phyloP scores from a whole-genome alignment of 2,797 vertebrate genomes.

The Hybognathus amarus region DNA sequence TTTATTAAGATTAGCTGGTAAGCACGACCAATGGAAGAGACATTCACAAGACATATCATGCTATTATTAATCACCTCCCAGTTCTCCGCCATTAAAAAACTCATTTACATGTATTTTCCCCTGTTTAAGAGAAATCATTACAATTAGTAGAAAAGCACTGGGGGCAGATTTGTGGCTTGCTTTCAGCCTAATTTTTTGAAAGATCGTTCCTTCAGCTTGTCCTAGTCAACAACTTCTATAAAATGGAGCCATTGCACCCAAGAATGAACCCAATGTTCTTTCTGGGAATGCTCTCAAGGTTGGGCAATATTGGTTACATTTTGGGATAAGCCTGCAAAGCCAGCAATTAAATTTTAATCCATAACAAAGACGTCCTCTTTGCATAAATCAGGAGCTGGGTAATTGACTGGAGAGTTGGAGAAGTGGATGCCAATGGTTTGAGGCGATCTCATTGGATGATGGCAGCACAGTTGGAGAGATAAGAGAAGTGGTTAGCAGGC shows the following conservation, averaged over 20 bases:
- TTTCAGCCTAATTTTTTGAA: conserved; percentile 6
- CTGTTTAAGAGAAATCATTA: background rate
- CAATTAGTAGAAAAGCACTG: background rate
- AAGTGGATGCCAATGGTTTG: conserved; percentile 34
- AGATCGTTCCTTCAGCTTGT: background rate
- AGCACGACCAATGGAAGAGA: background rate
- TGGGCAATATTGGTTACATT: conserved; percentile 25
- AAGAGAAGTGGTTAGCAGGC: conserved; percentile 27
- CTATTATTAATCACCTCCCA: background rate
- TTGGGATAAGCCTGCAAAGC: conserved; percentile 18
- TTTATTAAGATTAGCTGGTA: conserved; percentile 13
- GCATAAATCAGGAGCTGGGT: conserved; percentile 37
- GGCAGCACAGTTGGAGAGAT: conserved; percentile 39
- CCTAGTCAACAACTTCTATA: conserved; percentile 10
- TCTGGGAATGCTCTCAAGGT: conserved; percentile 1
- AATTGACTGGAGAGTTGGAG: conserved; percentile 40
- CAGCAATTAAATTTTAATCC: conserved; percentile 40
- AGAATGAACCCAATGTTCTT: background rate
- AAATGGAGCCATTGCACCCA: background rate
- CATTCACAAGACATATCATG: background rate
- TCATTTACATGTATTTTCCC: background rate
- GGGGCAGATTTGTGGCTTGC: background rate
- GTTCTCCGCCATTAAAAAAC: background rate
- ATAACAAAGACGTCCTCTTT: conserved; percentile 32
- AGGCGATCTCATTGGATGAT: conserved; percentile 48